Evolutionary conservation across 64 coral and sea anemone genomes (phyloP).

Genomic region (Actinia equina): DNA sequence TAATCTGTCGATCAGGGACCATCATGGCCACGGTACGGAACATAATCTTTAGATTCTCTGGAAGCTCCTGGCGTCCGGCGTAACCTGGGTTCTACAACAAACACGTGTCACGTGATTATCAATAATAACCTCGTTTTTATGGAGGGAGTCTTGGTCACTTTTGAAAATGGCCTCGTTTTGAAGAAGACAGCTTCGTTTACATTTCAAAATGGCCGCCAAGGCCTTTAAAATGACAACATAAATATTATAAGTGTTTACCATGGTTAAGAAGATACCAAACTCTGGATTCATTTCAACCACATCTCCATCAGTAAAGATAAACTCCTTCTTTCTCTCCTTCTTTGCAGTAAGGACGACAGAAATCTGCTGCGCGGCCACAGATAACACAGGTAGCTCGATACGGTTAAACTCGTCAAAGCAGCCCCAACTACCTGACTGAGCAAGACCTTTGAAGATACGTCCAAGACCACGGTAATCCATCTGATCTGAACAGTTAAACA

Average conservation of each 20-base stretch:
- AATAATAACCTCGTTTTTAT: background rate
- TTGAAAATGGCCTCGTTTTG: background rate
- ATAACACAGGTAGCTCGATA: conserved; percentile 96
- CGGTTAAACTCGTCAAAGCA: conserved; percentile 99
- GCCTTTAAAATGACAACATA: background rate
- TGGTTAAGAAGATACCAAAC: conserved; percentile 99
- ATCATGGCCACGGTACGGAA: conserved; percentile 98
- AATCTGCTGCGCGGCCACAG: conserved; percentile 97
- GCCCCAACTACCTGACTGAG: conserved; percentile 99
- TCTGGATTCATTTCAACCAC: conserved; percentile 94
- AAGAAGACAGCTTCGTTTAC: background rate
- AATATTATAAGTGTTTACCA: conserved; percentile 47
- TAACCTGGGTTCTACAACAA: conserved; percentile 89
- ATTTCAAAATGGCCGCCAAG: background rate
- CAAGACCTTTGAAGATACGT: conserved; percentile 96
- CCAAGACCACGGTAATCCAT: conserved; percentile 99
- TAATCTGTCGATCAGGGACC: conserved; percentile 98
- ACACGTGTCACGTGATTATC: background rate
- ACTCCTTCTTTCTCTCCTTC: conserved; percentile 89
- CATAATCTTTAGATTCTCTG: conserved; percentile 98
- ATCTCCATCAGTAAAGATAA: conserved; percentile 97
- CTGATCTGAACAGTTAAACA: conserved; percentile 99
- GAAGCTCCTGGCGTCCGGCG: conserved; percentile 93
- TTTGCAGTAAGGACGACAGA: conserved; percentile 94
- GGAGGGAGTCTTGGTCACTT: background rate